phyloP scores from a whole-genome alignment of 2,797 vertebrate genomes.

The Sebastes steindachneri region DNA sequence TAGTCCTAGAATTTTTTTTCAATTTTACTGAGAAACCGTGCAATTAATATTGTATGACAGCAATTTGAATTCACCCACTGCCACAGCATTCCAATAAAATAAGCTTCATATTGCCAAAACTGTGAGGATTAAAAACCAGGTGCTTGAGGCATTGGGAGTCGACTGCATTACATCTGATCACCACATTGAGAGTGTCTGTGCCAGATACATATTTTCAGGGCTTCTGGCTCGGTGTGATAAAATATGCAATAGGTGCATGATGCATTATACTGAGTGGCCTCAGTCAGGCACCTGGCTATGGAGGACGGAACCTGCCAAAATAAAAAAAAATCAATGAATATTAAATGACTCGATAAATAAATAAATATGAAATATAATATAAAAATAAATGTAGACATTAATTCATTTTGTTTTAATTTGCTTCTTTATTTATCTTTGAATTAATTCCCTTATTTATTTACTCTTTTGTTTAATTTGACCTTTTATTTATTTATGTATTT shows the following conservation, averaged over 20 bases:
- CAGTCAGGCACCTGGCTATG: neutral
- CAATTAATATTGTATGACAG: slow-evolving; percentile 60
- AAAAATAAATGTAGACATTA: no score
- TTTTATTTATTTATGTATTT: no score
- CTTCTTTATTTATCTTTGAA: no score
- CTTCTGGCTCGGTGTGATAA: slow-evolving; percentile 30
- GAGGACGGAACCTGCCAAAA: no score
- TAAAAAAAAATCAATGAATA: no score
- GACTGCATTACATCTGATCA: slow-evolving; percentile 32
- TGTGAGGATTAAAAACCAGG: slow-evolving; percentile 50
- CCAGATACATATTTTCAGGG: slow-evolving; percentile 23
- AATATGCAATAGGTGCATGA: slow-evolving; percentile 29
- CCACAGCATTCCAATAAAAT: slow-evolving; percentile 46
- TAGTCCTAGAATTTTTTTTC: slow-evolving; percentile 4
- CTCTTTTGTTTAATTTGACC: no score
- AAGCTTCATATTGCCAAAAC: slow-evolving; percentile 46
- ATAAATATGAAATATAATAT: no score
- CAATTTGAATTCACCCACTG: slow-evolving; percentile 45
- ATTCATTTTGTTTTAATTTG: no score
- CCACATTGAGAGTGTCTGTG: slow-evolving; percentile 16
- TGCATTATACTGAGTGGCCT: neutral
- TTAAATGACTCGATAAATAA: no score
- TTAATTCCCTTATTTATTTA: no score
- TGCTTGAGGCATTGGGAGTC: slow-evolving; percentile 33
- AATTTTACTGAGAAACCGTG: slow-evolving; percentile 13